Conservation (phyloP, 2,113 vertebrate genomes). For the Xiphophorus couchianus region DNA sequence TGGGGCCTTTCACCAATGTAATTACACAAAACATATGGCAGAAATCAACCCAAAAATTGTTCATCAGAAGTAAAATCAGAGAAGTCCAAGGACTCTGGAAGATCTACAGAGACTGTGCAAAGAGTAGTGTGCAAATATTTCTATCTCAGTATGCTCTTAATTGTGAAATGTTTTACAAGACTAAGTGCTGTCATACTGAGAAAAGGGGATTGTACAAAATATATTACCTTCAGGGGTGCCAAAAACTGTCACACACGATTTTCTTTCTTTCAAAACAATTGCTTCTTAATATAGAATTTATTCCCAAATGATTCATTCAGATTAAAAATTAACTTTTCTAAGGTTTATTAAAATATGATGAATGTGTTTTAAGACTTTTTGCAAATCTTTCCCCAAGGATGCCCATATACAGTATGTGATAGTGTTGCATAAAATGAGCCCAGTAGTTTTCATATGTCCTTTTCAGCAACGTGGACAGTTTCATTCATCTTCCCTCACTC, state of each 20-base stretch:
- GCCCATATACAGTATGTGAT: neutral
- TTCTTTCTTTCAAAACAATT: neutral
- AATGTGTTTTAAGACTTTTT: neutral
- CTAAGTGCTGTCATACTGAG: too few species aligned
- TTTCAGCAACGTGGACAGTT: slow-evolving; percentile 51
- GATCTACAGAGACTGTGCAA: too few species aligned
- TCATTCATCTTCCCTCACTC: slow-evolving; percentile 18
- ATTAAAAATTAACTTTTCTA: neutral
- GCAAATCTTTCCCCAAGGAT: neutral
- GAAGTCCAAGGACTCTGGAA: too few species aligned
- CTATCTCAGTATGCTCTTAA: too few species aligned
- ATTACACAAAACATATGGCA: neutral
- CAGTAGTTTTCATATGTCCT: slow-evolving; percentile 21
- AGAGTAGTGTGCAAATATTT: too few species aligned
- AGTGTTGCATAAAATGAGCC: slow-evolving; percentile 1
- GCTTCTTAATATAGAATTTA: neutral
- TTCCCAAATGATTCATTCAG: neutral
- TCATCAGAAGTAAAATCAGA: neutral
- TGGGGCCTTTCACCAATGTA: neutral
- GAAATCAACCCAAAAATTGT: neutral
- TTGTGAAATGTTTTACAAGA: too few species aligned
- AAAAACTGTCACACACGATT: neutral
- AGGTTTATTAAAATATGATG: neutral
- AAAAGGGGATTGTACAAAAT: too few species aligned
- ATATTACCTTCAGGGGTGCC: neutral